Conservation (phyloP, 2,797 vertebrate genomes). For the Falco naumanni region DNA sequence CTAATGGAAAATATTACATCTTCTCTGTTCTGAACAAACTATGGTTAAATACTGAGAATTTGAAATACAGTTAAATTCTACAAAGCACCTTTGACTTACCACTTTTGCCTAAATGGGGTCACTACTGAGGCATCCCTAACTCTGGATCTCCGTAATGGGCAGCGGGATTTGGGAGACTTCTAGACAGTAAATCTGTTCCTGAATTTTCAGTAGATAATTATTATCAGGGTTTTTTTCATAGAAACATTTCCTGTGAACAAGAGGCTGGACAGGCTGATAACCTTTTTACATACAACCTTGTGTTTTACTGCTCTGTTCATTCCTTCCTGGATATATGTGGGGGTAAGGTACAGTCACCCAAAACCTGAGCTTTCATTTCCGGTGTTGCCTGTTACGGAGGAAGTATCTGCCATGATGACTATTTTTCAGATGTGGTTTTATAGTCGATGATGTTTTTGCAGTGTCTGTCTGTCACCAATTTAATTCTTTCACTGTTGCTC, state of each 20-base stretch:
- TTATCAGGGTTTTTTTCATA: neutral
- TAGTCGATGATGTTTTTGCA: neutral
- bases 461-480: neutral
- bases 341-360: neutral
- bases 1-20: neutral
- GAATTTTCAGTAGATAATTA: neutral
- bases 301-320: neutral
- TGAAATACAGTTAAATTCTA: neutral
- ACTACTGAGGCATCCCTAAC: neutral
- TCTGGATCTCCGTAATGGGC: neutral
- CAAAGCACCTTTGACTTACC: neutral
- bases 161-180: neutral
- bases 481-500: neutral
- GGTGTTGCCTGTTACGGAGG: fast-evolving
- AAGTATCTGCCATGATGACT: neutral
- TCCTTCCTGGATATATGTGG: neutral
- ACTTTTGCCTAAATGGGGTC: neutral
- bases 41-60: neutral
- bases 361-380: neutral
- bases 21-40: neutral
- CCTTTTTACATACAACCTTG: neutral
- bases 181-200: neutral
- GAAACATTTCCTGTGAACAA: neutral
- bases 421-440: neutral
- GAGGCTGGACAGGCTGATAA: neutral